Base-by-base conservation (phyloP, 2,113 vertebrate species). In the Silurus asotus region DNA sequence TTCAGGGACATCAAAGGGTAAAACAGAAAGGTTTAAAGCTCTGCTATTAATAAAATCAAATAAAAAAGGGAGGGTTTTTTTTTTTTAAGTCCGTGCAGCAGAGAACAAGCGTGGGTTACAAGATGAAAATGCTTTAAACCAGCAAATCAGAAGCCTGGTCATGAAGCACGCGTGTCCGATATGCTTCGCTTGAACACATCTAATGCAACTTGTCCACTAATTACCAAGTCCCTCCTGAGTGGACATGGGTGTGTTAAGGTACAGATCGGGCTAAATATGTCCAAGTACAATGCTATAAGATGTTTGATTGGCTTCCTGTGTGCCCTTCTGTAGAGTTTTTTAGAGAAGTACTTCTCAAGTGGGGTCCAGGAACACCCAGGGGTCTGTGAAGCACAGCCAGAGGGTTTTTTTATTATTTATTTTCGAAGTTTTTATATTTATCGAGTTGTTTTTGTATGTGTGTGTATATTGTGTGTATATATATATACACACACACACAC, bases 21-120 rank as follows among this genome's bases (percentile, higher is more conserved):
- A 86, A 55, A 67, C 15, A 19, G 48, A 80, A 85, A 83, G 79
- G 80, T 75, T 85, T 83, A 83, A 23, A 79, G 85, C 84, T 82
- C 56, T 77, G 83, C 82, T 82, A 85, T 87, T 88, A 87, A 85
- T 87, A 83, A 83, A 87, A 87, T 88, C 80, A 67, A 78, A 84
- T 83, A 69, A 85, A 37, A 81, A 48, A 62, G 58, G 75, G 37
- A 37, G 37, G 1, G 1, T 37, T 37, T 37, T 37, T 37, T 86
- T 86, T 88, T 74, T 78, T 87, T 20, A 85, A 86, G 86, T 55
- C 28, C 49, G 15, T 76, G 72, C 28, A 59, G 65, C 79, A 59
- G 19, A 49, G 62, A 85, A 82, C 23, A 61, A 80, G 84, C n/a
- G 37, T 8, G 9, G 83, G 83, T 82, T 61, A 83, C 72, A 25